phyloP scores from a whole-genome alignment of 2,113 vertebrate species.

The Chaetodon auriga region DNA sequence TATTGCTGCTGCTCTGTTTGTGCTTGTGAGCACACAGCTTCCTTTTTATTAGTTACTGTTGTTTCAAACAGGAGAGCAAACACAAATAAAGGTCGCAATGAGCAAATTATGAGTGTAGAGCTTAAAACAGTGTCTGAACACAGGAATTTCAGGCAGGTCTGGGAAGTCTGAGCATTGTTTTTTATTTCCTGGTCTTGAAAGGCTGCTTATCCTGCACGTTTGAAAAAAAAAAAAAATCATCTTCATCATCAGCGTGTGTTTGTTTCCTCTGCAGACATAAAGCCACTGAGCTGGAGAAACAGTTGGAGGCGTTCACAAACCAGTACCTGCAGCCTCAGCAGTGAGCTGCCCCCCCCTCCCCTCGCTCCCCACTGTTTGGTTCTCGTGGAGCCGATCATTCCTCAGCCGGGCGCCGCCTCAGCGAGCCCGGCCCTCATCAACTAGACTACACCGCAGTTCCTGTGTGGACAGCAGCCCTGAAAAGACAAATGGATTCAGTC shows the following conservation, averaged over 20 bases:
- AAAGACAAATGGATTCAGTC: neutral
- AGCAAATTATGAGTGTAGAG: neutral
- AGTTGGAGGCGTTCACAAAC: conserved; percentile 91
- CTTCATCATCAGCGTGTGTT: neutral
- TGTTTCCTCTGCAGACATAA: conserved; percentile 88
- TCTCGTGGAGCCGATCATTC: conserved; percentile 42
- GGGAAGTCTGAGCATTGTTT: neutral
- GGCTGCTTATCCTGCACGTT: neutral
- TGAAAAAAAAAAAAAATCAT: neutral
- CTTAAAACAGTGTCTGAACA: neutral
- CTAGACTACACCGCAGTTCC: neutral
- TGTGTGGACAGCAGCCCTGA: neutral
- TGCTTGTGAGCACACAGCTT: neutral
- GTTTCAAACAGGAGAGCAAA: neutral
- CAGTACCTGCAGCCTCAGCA: conserved; percentile 89
- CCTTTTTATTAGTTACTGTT: neutral
- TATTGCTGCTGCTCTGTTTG: neutral
- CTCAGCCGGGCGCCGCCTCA: neutral
- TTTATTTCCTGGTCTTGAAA: neutral
- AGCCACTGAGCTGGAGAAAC: conserved; percentile 91
- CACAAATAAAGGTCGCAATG: neutral
- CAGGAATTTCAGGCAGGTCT: neutral
- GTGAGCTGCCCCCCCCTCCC: conserved; percentile 47
- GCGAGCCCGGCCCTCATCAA: neutral
- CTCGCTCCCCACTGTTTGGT: conserved; percentile 11